These are phyloP conservation scores for Bellardia pandia DNA, from an alignment of 2,888 invertebrate species.

Conservation along the genomic window DNA sequence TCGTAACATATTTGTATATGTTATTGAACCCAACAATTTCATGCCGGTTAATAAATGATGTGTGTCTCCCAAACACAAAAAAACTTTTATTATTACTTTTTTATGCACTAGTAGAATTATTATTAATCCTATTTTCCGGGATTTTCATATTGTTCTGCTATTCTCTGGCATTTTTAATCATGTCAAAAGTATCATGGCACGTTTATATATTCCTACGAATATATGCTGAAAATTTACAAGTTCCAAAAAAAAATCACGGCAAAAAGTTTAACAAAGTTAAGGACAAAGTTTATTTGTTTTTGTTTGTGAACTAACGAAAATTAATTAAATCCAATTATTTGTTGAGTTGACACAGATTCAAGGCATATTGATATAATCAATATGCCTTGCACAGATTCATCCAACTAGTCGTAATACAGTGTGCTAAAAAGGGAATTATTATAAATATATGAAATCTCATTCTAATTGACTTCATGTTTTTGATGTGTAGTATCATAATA, in stretches of 20 bases:
- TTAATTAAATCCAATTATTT: too few relatives aligned
- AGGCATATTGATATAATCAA: too few relatives aligned
- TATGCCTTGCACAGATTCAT: too few relatives aligned
- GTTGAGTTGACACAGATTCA: too few relatives aligned
- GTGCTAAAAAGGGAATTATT: too few relatives aligned
- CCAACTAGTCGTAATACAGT: too few relatives aligned
- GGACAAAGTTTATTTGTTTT: too few relatives aligned
- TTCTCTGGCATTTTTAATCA: constrained; percentile 8
- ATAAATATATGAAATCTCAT: too few relatives aligned
- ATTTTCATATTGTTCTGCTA: background rate
- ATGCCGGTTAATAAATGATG: background rate
- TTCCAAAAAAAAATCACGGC: background rate
- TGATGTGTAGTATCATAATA: too few relatives aligned
- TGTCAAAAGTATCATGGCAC: background rate
- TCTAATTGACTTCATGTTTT: too few relatives aligned
- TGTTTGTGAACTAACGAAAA: too few relatives aligned
- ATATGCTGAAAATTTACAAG: background rate
- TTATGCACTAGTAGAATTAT: background rate
- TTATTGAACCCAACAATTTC: background rate
- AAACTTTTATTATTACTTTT: constrained; percentile 24
- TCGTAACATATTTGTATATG: background rate
- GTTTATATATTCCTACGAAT: background rate
- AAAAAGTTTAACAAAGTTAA: background rate
- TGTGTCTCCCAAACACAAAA: background rate
- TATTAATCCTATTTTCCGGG: background rate